phyloP scores from a whole-genome alignment of 2,797 vertebrate species.

The Mallotus villosus region DNA sequence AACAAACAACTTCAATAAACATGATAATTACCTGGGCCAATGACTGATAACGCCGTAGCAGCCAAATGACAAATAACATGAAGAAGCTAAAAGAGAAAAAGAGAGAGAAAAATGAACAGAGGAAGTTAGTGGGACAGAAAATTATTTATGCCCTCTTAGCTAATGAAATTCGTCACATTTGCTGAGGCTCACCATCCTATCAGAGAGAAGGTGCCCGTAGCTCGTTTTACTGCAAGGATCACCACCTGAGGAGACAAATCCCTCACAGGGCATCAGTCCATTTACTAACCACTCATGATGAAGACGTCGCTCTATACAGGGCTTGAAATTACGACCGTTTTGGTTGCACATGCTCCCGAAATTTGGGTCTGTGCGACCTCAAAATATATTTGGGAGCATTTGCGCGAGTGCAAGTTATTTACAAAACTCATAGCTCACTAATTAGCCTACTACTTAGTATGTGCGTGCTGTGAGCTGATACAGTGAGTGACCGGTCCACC shows the following conservation, averaged over 20 bases:
- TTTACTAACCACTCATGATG: background rate
- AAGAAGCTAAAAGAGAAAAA: constrained; percentile 70
- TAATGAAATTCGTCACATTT: constrained; percentile 13
- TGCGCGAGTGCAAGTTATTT: no score
- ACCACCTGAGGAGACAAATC: constrained; percentile 63
- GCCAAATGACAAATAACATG: constrained; percentile 86
- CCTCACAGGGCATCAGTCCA: background rate
- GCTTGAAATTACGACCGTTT: no score
- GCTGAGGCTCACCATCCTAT: constrained; percentile 72
- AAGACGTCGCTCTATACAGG: no score
- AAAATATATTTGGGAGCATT: no score
- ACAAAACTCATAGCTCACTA: no score
- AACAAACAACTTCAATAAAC: constrained; percentile 16
- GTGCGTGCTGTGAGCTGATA: no score
- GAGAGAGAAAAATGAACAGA: background rate
- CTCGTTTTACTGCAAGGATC: constrained; percentile 76
- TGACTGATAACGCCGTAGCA: constrained; percentile 84
- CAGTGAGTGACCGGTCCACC: no score
- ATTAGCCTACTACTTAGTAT: no score
- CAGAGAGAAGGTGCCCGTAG: constrained; percentile 78
- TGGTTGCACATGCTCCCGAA: no score
- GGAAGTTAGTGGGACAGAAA: constrained; percentile 31
- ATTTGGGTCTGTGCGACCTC: no score
- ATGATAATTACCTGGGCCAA: constrained; percentile 78
- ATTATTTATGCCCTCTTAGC: no score